Base-by-base conservation (phyloP, 23 tunicate genomes). In the Ciona savignyi region DNA sequence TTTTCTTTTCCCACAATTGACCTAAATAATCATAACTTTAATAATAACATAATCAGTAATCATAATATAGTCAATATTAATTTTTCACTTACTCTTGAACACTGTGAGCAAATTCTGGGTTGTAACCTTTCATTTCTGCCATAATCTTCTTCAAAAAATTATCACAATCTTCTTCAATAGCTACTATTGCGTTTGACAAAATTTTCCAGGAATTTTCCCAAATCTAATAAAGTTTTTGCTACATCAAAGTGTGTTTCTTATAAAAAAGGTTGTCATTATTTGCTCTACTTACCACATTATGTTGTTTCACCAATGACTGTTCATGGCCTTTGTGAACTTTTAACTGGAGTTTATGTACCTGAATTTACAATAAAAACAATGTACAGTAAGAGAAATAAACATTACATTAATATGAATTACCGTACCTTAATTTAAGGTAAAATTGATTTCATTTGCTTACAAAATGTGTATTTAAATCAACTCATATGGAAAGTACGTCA, bases 111-210 rank as follows among this genome's bases (percentile, higher is more conserved):
- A 80, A 70, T 34, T 80, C 77, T 3, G 30, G 26, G 26, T 80
- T 77, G 67, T 48, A 60, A 62, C 15, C 27, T 33, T 32, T 26
- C 3, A 68, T 51, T 2, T 63, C 51, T 63, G 34, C 34, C 1
- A 70, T 27, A 62, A 80, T 70, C 25, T 71, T 28, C 29, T 34
- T 30, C 20, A 71, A 30, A 29, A 33, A 25, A 26, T 70, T 63
- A 34, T 61, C 76, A 32, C 25, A 80, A 24, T 70, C 76, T 32
- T 70, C 71, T 71, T 80, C 84, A 24, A 63, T 28, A 6, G 35
- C 29, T 26, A 33, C 27, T 25, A 67, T 3, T 27, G 11, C 20
- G 23, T 69, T 35, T 1, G 33, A 65, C n/a, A 71, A 26, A 9
- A 23, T 9, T 1, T 35, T 27, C 19, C 22, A 48, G 20, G 84